Base-by-base conservation (phyloP, 2,888 invertebrate genomes). In the Idaea dimidiata region DNA sequence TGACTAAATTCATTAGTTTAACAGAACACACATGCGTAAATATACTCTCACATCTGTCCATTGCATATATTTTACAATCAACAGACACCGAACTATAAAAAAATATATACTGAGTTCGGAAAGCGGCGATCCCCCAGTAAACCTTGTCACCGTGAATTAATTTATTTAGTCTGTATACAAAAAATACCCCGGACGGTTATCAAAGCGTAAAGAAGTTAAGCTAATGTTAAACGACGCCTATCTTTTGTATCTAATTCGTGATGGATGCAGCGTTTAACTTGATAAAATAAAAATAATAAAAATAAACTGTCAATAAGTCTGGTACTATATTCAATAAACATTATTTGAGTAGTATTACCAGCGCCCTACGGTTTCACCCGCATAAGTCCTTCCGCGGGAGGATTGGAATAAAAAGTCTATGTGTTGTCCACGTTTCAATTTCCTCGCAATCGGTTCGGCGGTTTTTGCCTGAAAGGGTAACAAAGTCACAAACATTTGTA, bases 141-240 rank as follows among this genome's bases (percentile, higher is more conserved):
- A 77, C 73, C 68, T 65, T 78, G 79, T 76, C 75, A 73, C 72
- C 67, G 69, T 77, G 75, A 78, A 76, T 79, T 73, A 81, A 81
- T 81, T 84, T 83, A 81, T 82, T 80, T 84, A 80, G 74, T 67
- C 82, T 83, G 78, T 82, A 80, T 62, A 64, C 70, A 76, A 75
- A 82, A 81, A 83, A 81, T 78, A 70, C 71, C 87, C 85, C 85
- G 80, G 80, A 80, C 78, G 77, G 80, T 78, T 85, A 91, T 91
- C 84, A 91, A 91, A 91, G 83, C 91, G 91, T 91, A 89, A 91
- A 90, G 90, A 91, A 91, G 91, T 91, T 90, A 90, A 89, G 86
- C 87, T 88, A 90, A 91, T 90, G 89, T 89, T 87, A 88, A 89
- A 87, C 83, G 90, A 89, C 87, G 90, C 89, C 87, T 86, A 89